Conservation (phyloP, 2,113 vertebrate genomes). For the Equus quagga region DNA sequence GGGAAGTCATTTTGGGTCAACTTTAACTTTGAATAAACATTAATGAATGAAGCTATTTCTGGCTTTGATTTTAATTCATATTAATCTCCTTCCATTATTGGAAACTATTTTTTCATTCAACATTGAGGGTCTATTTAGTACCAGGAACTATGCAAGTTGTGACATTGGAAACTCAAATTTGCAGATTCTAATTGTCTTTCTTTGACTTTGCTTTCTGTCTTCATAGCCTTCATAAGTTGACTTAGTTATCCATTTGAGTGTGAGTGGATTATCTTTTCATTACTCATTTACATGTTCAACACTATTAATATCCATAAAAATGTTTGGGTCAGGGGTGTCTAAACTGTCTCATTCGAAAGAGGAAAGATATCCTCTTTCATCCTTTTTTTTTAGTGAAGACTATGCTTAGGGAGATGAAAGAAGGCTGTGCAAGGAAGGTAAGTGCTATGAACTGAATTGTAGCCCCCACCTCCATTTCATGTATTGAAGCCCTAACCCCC, state of each 20-base stretch:
- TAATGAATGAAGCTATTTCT: neutral
- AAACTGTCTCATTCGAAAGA: neutral
- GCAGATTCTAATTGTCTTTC: neutral
- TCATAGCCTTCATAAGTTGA: neutral
- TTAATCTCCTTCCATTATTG: neutral
- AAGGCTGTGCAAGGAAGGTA: neutral
- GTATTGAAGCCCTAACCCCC: neutral
- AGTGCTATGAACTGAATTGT: neutral
- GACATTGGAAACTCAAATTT: neutral
- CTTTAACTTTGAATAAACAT: neutral
- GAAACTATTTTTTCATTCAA: neutral
- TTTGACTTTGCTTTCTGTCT: neutral
- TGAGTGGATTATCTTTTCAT: neutral
- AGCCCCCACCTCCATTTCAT: accelerated
- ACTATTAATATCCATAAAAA: neutral
- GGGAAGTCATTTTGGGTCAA: constrained; percentile 20
- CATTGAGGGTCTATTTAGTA: neutral
- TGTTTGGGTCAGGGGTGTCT: neutral
- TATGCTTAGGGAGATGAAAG: neutral
- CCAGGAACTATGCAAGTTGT: neutral
- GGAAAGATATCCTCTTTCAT: neutral
- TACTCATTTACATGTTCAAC: neutral
- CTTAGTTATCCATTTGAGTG: neutral
- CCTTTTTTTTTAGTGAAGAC: neutral
- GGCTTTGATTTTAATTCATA: neutral